Percentiles rank a stretch among this genome's conserved stretches.
These are phyloP conservation scores for Elgonia sp. DNA, from an alignment of 2,888 invertebrate species.

Conservation along the genomic window DNA sequence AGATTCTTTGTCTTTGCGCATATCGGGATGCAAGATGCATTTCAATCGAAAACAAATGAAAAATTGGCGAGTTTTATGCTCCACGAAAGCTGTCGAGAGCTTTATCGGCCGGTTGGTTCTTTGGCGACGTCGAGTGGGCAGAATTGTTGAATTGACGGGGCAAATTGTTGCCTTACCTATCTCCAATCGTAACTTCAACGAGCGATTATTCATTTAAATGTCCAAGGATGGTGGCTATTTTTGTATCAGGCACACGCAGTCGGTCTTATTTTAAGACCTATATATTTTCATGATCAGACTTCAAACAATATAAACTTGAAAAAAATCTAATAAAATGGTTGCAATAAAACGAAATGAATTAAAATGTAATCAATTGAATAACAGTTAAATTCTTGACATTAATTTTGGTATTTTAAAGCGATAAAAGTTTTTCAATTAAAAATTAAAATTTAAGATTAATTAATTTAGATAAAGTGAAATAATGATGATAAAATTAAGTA, in stretches of 20 bases:
- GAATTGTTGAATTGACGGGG: slow-evolving; percentile 42
- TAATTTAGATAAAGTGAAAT: too few species aligned
- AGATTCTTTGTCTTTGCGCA: slow-evolving; percentile 39
- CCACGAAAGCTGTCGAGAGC: slow-evolving; percentile 15
- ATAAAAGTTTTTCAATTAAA: too few species aligned
- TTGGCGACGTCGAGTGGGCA: slow-evolving; percentile 31
- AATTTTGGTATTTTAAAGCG: too few species aligned
- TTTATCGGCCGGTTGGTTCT: neutral
- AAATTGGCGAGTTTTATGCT: slow-evolving; percentile 18
- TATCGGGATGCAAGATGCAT: slow-evolving; percentile 37
- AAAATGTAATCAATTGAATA: too few species aligned
- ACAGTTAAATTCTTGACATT: too few species aligned
- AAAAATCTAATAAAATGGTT: too few species aligned
- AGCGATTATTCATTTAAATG: slow-evolving; percentile 61
- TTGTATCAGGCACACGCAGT: slow-evolving; percentile 13
- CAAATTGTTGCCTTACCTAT: slow-evolving; percentile 39
- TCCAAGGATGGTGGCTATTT: slow-evolving; percentile 58
- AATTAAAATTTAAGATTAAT: too few species aligned
- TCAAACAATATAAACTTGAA: too few species aligned
- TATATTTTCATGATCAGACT: too few species aligned
- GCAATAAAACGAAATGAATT: too few species aligned
- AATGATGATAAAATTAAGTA: too few species aligned
- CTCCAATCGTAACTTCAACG: slow-evolving; percentile 38
- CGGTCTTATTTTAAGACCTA: neutral
- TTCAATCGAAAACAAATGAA: slow-evolving; percentile 47